Conservation (phyloP, 2,888 invertebrate genomes). For the Coremacera marginata region DNA sequence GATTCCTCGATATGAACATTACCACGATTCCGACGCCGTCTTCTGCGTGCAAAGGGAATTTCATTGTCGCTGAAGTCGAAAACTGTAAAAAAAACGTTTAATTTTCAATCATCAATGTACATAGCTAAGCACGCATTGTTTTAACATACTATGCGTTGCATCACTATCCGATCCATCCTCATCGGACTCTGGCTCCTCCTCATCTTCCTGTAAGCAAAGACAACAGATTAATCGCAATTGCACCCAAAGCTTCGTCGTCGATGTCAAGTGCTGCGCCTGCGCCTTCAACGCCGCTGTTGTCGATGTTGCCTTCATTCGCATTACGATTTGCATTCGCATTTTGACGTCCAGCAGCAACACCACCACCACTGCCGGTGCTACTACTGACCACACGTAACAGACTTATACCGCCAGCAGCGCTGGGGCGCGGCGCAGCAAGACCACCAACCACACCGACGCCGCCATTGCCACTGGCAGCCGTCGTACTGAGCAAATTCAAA, state of each 20-base stretch:
- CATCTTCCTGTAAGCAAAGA: conserved; percentile 72
- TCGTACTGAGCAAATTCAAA: conserved; percentile 43
- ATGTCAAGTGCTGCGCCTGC: conserved; percentile 45
- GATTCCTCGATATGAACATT: conserved; percentile 31
- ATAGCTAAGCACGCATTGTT: background rate
- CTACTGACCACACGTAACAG: conserved; percentile 35
- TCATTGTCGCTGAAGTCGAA: conserved; percentile 57
- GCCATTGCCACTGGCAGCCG: conserved; percentile 54
- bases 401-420: conserved; percentile 51
- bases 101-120: background rate
- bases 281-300: conserved; percentile 47
- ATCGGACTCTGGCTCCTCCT: conserved; percentile 74
- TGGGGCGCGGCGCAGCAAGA: conserved; percentile 53
- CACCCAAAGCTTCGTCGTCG: conserved; percentile 46
- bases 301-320: conserved; percentile 18
- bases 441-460: conserved; percentile 49
- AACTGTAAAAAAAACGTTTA: conserved; percentile 48
- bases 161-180: conserved; percentile 72
- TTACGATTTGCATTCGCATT: conserved; percentile 22
- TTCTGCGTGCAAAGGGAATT: conserved; percentile 41
- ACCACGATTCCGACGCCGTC: conserved; percentile 22
- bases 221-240: conserved; percentile 54
- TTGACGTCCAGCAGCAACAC: conserved; percentile 42
- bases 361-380: conserved; percentile 39
- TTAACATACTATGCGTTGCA: conserved; percentile 60